Evolutionary conservation across 1,140 invertebrate species (phyloP), one percentile per base, ranked within the genome.

Genomic region (Formica exsecta): DNA sequence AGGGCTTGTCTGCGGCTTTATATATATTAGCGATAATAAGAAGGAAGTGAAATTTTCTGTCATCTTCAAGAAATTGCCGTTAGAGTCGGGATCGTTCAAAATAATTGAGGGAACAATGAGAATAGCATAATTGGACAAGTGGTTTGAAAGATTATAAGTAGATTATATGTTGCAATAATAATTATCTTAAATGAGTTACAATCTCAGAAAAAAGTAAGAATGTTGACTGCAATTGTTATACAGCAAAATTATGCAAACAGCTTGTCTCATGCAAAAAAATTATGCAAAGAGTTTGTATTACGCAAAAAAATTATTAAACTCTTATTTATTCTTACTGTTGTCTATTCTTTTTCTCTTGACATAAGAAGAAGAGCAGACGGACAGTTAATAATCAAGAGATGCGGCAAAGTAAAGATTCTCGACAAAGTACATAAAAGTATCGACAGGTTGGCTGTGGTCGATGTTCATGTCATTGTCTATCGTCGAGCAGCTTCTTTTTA

Each of bases 1-100:
- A 86, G 68, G 61, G 73, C 85, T 44, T 85, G 76, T 71, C 44
- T 61, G 71, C 62, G 76, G 88, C 48, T 89, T 88, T 83, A 89
- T 75, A 73, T 86, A 51, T 51, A 89, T 90, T 90, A 84, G 32
- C 38, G 25, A 41, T 89, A 89, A 90, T 90, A 90, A 90, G 88
- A 87, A 77, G 65, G 41, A 41, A 89, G 57, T 71, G 68, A 71
- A 70, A 77, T 19, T 86, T 36, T n/a, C 32, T 48, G 22, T 54
- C 54, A 73, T 74, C 68, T 83, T 83, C 7, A 74, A 62, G 44
- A 36, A 74, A 83, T 22, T 83, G 44, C 22, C 48, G n/a, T 68
- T 80, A 57, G 13, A 38, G 1, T 36, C 32, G 29, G n/a, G 16
- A 66, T 8, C 32, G 32, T 3, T 32, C 4, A 16, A 3, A 19